phyloP scores from a whole-genome alignment of 2,888 invertebrate genomes.

The Ophraella communa region DNA sequence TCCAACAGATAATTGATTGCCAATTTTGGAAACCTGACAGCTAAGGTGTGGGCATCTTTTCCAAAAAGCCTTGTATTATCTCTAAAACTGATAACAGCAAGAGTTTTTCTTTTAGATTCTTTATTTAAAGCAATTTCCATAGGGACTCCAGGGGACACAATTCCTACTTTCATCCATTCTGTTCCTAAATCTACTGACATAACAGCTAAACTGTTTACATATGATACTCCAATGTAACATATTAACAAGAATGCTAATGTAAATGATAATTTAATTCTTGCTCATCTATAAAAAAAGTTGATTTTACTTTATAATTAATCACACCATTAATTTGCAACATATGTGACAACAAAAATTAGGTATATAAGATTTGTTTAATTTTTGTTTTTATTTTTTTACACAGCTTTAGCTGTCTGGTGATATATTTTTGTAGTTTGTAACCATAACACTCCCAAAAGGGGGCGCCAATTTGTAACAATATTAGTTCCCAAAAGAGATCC shows the following conservation, averaged over 20 bases:
- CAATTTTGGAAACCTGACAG: slow-evolving; percentile 85
- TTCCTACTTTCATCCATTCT: slow-evolving; percentile 94
- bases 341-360: no score
- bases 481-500: no score
- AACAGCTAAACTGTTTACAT: slow-evolving; percentile 72
- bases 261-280: slow-evolving; percentile 34
- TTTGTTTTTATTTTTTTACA: no score
- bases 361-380: no score
- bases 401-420: no score
- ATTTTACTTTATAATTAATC: neutral
- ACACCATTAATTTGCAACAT: no score
- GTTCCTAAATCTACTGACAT: slow-evolving; percentile 98
- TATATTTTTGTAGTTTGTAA: no score
- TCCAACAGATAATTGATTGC: slow-evolving; percentile 89
- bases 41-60: slow-evolving; percentile 89
- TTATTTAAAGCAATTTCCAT: slow-evolving; percentile 99
- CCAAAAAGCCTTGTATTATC: slow-evolving; percentile 91
- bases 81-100: slow-evolving; percentile 85
- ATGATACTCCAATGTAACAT: slow-evolving; percentile 31
- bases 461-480: no score
- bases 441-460: no score
- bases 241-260: slow-evolving; percentile 26
- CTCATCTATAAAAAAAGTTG: slow-evolving; percentile 27
- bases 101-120: slow-evolving; percentile 97
- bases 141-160: slow-evolving; percentile 92